These are phyloP conservation scores for Adineta ricciae DNA, from an alignment of 2,888 invertebrate genomes.

Conservation along the genomic window DNA sequence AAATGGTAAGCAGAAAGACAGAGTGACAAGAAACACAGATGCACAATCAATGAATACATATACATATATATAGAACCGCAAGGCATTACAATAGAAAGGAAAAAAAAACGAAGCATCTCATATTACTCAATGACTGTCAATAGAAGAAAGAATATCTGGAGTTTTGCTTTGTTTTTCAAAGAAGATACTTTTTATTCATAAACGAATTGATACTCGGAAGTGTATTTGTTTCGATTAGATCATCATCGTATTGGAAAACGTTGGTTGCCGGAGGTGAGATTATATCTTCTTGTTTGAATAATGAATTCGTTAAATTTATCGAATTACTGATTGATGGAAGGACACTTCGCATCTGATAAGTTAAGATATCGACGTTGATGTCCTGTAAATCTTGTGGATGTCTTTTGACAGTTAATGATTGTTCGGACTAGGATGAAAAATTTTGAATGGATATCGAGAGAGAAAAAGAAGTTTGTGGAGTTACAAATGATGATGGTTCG, in stretches of 20 bases:
- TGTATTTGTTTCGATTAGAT: neutral
- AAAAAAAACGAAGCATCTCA: neutral
- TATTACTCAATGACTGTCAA: neutral
- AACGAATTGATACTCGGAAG: neutral
- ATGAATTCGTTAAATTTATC: neutral
- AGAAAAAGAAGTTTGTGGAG: no score
- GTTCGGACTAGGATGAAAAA: neutral
- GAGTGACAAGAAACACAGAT: neutral
- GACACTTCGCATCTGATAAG: slow-evolving; percentile 3
- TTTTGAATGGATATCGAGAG: neutral
- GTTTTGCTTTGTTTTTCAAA: neutral
- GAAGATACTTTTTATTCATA: slow-evolving; percentile 2
- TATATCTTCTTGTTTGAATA: slow-evolving; percentile 2
- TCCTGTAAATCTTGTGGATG: slow-evolving; percentile 17
- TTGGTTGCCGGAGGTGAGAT: neutral
- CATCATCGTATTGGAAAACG: neutral
- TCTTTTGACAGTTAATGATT: neutral
- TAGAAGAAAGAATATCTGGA: neutral
- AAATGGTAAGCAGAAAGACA: neutral
- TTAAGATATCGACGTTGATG: neutral
- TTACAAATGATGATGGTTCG: neutral
- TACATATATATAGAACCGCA: neutral
- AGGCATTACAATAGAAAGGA: neutral
- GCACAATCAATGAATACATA: neutral
- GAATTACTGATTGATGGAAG: slow-evolving; percentile 5